Base-by-base conservation (phyloP, 2,888 invertebrate species). In the Drosophila macrospina region DNA sequence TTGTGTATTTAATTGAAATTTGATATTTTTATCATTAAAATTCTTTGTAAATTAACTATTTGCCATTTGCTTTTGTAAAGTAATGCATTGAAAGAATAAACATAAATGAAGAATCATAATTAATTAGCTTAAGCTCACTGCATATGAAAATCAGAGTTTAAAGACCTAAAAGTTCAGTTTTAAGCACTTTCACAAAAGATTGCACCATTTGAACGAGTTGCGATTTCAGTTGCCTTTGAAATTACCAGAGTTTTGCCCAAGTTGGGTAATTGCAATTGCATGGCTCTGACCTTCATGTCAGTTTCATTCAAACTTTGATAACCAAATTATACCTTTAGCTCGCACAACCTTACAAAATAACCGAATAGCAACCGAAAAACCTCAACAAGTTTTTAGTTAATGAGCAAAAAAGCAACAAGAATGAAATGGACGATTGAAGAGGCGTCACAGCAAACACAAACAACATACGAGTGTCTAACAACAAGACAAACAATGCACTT, bases 401-500 rank as follows among this genome's bases (percentile, higher is more conserved):
- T 66, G 30, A 70, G 30, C 32, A 24, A 20, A 16, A 56, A 11
- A 48, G 16, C 15, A n/a, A 47, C n/a, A 39, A 61, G 41, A 54
- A 57, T 72, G 51, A 66, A 65, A 30, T 11, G 39, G 41, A n/a
- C 15, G 39, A 32, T 10, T 45, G 30, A 65, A 60, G 60, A 78
- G 41, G 48, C 68, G 50, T 50, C 34, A 54, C 26, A 42, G 6
- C 39, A 66, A 74, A 52, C 26, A 45, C 11, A 45, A 57, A 36
- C n/a, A 28, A 60, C 47, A 66, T 45, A 6, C 42, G 32, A 54
- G 54, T 47, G 44, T 47, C 44, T 28, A 65, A 48, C 60, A 56
- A 42, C 15, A 32, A 26, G 15, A 41, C 48, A 24, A 52, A 62
- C 60, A 76, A 61, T 76, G 72, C 80, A 82, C 75, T 82, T 86